A percentile compares a stretch with the other conserved stretches of the same genome.
Evolutionary conservation across 2,888 invertebrate species (phyloP).

Genomic region (Lasioglossum zephyrum): DNA sequence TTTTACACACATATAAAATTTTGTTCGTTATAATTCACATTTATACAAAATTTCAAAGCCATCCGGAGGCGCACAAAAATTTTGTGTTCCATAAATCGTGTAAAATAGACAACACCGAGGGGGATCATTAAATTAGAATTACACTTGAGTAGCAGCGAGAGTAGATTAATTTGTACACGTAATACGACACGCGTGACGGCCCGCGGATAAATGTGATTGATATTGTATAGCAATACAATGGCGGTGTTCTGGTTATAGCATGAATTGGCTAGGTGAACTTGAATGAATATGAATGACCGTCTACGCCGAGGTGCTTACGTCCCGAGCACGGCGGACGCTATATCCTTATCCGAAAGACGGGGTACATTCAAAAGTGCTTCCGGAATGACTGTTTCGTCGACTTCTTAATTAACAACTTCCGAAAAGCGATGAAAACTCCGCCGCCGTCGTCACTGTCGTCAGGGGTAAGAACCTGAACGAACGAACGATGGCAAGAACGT

Average conservation of each 20-base stretch:
- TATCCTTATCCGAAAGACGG: conserved; percentile 56
- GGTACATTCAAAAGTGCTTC: conserved; percentile 55
- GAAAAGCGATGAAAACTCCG: conserved; percentile 68
- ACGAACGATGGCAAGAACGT: conserved; percentile 54
- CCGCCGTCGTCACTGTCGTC: background rate
- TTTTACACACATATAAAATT: background rate
- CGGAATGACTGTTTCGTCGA: conserved; percentile 67
- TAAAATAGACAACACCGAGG: background rate
- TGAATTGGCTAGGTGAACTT: conserved; percentile 19
- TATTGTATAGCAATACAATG: background rate
- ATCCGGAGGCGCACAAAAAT: background rate
- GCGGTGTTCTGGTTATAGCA: conserved; percentile 1
- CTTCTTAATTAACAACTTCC: conserved; percentile 74
- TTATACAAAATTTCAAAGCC: background rate
- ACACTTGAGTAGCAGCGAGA: background rate
- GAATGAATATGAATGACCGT: conserved; percentile 66
- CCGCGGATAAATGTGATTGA: background rate
- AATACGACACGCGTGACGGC: background rate
- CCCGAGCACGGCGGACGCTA: conserved; percentile 20
- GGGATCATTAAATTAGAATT: background rate
- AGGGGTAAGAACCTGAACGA: conserved; percentile 21
- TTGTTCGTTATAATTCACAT: background rate
- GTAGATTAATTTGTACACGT: background rate
- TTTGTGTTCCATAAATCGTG: background rate
- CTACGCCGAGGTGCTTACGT: conserved; percentile 48